These are phyloP conservation scores for Brachionus angularis DNA, from an alignment of 1,140 invertebrate species.

Conservation along the genomic window DNA sequence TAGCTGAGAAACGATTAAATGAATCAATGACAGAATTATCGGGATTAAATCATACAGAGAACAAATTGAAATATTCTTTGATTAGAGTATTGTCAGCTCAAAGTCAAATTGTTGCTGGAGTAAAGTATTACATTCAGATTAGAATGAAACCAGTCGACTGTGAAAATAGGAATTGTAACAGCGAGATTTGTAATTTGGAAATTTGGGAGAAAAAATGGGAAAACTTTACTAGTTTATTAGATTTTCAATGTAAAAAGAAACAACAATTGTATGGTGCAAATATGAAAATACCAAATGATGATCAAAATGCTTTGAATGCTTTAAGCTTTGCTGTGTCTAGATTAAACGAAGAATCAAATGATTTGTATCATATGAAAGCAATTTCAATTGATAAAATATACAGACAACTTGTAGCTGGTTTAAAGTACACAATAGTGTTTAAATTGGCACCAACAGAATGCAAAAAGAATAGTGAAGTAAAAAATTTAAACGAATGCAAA, in stretches of 20 bases:
- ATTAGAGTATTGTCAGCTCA: not conserved
- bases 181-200: constrained; percentile 11
- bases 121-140: constrained; percentile 9
- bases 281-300: not conserved
- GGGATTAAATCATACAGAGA: not conserved
- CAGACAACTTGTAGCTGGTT: constrained; percentile 25
- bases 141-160: not conserved
- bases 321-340: not conserved
- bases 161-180: constrained; percentile 12
- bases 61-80: not conserved
- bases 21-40: not conserved
- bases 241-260: constrained; percentile 34
- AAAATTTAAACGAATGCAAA: not conserved
- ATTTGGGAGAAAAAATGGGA: constrained; percentile 33
- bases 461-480: not conserved
- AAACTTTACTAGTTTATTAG: constrained; percentile 9
- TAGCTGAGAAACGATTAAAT: constrained; percentile 4
- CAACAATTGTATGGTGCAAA: not conserved
- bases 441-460: constrained; percentile 24
- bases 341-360: constrained; percentile 31
- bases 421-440: constrained; percentile 13
- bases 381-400: constrained; percentile 6
- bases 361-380: constrained; percentile 4
- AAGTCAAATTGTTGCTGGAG: constrained; percentile 23
- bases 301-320: not conserved